These are phyloP conservation scores for Hestina assimilis DNA, from an alignment of 1,140 invertebrate genomes.

Conservation along the genomic window DNA sequence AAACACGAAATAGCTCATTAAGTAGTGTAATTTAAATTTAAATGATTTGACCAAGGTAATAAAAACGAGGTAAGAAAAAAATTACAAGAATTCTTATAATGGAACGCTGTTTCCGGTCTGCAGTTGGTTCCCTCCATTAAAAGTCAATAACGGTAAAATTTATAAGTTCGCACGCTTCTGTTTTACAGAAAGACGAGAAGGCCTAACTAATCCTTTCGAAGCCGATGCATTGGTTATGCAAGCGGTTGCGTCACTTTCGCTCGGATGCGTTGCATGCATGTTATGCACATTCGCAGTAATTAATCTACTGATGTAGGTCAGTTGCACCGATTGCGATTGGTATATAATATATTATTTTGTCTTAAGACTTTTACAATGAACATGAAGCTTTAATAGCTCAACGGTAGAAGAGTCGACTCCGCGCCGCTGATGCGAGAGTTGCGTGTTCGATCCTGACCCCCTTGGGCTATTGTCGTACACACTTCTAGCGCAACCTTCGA, in stretches of 20 bases:
- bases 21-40: too few species aligned
- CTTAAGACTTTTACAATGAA: too few species aligned
- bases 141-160: neutral
- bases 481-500: too few species aligned
- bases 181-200: conserved; percentile 1
- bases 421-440: too few species aligned
- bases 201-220: conserved; percentile 4
- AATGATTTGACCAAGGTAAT: too few species aligned
- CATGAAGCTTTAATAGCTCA: too few species aligned
- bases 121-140: neutral
- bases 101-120: neutral
- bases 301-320: conserved; percentile 12
- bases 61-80: too few species aligned
- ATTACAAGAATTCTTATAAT: too few species aligned
- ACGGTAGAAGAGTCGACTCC: too few species aligned
- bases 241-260: conserved; percentile 5
- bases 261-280: conserved; percentile 10
- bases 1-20: too few species aligned
- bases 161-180: conserved; percentile 1
- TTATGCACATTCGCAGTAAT: conserved; percentile 4
- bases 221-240: conserved; percentile 6
- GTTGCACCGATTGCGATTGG: neutral
- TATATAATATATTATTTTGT: neutral
- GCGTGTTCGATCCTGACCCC: too few species aligned
- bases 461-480: too few species aligned